phyloP scores from a whole-genome alignment of 2,888 invertebrate species.

The Bruchidius siliquastri region DNA sequence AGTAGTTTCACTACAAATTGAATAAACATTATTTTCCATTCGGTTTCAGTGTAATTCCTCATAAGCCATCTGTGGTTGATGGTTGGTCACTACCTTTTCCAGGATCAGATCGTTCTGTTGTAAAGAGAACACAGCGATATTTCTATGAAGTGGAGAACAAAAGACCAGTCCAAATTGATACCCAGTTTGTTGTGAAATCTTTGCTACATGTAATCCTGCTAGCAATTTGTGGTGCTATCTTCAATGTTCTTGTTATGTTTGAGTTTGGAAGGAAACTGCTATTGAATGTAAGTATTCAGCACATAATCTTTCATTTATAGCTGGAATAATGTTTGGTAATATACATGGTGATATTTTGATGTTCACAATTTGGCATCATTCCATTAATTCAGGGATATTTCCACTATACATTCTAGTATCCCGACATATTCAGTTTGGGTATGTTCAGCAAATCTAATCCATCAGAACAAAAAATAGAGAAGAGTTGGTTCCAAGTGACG shows the following conservation, averaged over 20 bases:
- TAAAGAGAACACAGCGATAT: slow-evolving; percentile 74
- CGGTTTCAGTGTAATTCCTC: slow-evolving; percentile 24
- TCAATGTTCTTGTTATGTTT: slow-evolving; percentile 49
- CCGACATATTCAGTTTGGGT: slow-evolving; percentile 18
- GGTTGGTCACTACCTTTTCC: slow-evolving; percentile 58
- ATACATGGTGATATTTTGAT: no score
- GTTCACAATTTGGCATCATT: no score
- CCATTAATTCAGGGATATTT: no score
- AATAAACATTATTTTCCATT: background rate
- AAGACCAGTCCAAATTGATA: slow-evolving; percentile 74
- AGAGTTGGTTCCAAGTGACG: slow-evolving; percentile 60
- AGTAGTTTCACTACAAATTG: background rate
- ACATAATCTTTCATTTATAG: background rate
- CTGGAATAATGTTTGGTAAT: background rate
- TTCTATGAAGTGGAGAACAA: slow-evolving; percentile 62
- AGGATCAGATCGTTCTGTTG: slow-evolving; percentile 78
- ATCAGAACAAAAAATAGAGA: slow-evolving; percentile 55
- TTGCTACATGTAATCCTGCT: slow-evolving; percentile 51
- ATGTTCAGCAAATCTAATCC: slow-evolving; percentile 14
- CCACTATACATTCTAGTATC: slow-evolving; percentile 21
- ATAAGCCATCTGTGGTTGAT: slow-evolving; percentile 22
- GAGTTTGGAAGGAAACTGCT: slow-evolving; percentile 60
- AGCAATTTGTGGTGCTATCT: slow-evolving; percentile 56
- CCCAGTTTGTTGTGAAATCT: slow-evolving; percentile 57
- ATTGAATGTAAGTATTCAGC: slow-evolving; percentile 51